These are phyloP conservation scores for Coregonus ussuriensis DNA, from an alignment of 2,797 vertebrate genomes.

Conservation along the genomic window DNA sequence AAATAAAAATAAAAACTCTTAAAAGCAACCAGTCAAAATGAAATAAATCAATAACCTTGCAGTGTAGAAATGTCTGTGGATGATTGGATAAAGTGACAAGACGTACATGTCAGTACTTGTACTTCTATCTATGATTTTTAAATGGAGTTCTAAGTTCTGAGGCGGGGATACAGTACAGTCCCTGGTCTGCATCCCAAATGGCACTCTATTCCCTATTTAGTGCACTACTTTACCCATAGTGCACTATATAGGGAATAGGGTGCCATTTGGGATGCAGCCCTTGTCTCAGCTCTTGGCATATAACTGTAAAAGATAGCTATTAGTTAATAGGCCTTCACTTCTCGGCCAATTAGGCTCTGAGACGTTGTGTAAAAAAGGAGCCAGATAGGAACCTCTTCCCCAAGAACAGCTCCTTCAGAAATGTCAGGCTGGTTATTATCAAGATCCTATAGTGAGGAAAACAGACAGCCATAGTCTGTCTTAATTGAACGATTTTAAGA, in stretches of 20 bases:
- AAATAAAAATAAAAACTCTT: no score
- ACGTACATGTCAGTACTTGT: conserved; percentile 24
- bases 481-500: conserved; percentile 76
- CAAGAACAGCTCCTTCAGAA: conserved; percentile 66
- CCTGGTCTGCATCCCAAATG: not conserved
- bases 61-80: conserved; percentile 14
- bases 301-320: conserved; percentile 44
- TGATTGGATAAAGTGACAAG: conserved; percentile 8
- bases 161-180: not conserved
- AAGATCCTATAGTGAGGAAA: conserved; percentile 63
- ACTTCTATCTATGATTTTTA: conserved; percentile 43
- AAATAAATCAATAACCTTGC: conserved; percentile 15
- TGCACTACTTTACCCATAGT: not conserved
- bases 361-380: conserved; percentile 68
- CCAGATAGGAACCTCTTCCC: conserved; percentile 41
- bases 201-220: not conserved
- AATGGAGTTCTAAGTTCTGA: conserved; percentile 35
- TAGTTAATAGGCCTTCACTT: conserved; percentile 67
- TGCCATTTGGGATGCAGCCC: conserved; percentile 10
- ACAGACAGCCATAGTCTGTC: conserved; percentile 56
- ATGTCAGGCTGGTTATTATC: conserved; percentile 79
- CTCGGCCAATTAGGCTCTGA: conserved; percentile 75
- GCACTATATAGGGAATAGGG: not conserved
- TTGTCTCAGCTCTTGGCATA: conserved; percentile 54
- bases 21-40: not conserved